Percentiles rank a stretch among this genome's conserved stretches.
Conservation (phyloP, 2,797 vertebrate genomes). For the Spizella passerina region DNA sequence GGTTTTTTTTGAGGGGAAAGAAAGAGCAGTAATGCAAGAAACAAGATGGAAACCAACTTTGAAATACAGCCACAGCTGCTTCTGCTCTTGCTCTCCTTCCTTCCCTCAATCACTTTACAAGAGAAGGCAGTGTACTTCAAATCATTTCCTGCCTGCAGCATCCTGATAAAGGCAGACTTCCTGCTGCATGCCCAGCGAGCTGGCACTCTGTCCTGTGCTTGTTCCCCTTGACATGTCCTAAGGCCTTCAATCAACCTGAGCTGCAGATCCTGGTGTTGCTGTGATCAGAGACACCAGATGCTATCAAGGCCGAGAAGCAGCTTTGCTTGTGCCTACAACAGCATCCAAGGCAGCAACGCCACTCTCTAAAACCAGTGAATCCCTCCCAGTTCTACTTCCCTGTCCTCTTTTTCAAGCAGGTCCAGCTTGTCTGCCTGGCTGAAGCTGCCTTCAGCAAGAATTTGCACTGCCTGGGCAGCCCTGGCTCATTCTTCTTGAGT, state of each 20-base stretch:
- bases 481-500: background rate
- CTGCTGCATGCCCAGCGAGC: background rate
- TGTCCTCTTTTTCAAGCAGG: background rate
- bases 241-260: constrained; percentile 40
- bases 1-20: background rate
- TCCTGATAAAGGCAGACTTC: constrained; percentile 61
- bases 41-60: background rate
- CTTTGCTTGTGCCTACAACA: background rate
- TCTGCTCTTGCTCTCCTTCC: background rate
- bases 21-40: background rate
- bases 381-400: background rate
- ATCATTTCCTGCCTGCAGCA: constrained; percentile 63
- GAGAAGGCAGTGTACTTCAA: constrained; percentile 25
- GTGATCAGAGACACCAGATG: background rate
- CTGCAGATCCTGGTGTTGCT: background rate
- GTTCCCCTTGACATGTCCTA: constrained; percentile 27
- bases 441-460: background rate
- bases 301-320: background rate
- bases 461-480: background rate
- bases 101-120: constrained; percentile 36
- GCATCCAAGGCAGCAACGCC: background rate
- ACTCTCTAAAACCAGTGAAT: background rate
- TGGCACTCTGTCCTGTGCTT: constrained; percentile 46
- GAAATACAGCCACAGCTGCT: constrained; percentile 20
- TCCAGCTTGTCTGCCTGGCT: background rate